Conservation (phyloP, 2,113 vertebrate genomes). For the Sardina pilchardus region DNA sequence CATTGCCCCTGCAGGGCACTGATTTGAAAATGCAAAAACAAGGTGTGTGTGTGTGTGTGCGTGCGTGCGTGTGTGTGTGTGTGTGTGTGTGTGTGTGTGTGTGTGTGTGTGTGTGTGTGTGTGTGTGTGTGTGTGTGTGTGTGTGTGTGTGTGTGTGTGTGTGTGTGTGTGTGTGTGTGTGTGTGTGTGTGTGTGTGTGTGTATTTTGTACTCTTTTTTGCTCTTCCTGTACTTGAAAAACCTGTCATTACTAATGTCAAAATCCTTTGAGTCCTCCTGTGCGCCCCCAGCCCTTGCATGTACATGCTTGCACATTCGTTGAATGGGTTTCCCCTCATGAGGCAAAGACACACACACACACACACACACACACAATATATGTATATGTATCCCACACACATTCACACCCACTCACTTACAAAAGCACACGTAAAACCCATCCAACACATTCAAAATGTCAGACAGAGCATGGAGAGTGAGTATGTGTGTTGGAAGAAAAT, state of each 20-base stretch:
- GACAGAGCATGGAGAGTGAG: neutral
- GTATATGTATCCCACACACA: neutral
- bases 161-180: neutral
- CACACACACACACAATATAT: neutral
- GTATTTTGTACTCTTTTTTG: constrained; percentile 1
- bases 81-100: neutral
- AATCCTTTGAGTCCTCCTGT: neutral
- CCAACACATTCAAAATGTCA: neutral
- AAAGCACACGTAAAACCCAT: neutral
- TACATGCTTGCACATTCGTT: neutral
- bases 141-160: neutral
- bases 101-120: neutral
- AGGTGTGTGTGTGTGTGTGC: neutral
- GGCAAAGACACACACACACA: constrained; percentile 13
- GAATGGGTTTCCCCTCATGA: constrained; percentile 3
- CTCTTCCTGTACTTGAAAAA: constrained; percentile 4
- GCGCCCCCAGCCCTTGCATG: neutral
- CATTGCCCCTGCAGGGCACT: neutral
- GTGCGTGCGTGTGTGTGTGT: neutral
- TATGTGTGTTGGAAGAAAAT: neutral
- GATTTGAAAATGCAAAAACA: neutral
- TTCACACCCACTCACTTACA: neutral
- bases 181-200: neutral
- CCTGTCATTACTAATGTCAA: constrained; percentile 17
- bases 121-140: too few relatives aligned